Evolutionary conservation across 2,113 vertebrate genomes (phyloP).

Genomic region (Eonycteris spelaea): DNA sequence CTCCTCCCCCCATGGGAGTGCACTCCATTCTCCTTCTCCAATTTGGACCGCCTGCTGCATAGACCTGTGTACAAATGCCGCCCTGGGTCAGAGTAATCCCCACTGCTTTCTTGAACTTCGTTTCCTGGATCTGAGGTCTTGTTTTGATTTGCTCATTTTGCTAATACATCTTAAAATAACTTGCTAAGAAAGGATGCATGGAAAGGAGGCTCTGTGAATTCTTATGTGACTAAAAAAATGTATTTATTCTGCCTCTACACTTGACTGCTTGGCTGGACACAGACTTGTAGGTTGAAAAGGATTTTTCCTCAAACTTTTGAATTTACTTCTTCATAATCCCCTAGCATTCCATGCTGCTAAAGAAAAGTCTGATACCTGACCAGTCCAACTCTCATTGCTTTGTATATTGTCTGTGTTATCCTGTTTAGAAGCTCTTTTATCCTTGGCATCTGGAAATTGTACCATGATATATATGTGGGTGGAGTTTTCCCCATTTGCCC

Average conservation of each 20-base stretch:
- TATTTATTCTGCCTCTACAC: not conserved
- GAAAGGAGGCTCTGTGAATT: not conserved
- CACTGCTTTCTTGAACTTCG: not conserved
- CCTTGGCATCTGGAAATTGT: not conserved
- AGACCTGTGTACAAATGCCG: not conserved
- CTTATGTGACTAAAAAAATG: not conserved
- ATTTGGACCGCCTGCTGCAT: not conserved
- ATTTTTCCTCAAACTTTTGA: not conserved
- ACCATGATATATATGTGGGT: not conserved
- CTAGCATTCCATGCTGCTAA: not conserved
- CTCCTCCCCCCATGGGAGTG: not conserved
- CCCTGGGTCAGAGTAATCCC: not conserved
- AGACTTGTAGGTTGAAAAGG: not conserved
- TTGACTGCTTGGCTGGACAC: not conserved
- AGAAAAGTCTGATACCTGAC: not conserved
- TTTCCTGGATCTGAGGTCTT: not conserved
- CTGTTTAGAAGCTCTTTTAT: not conserved
- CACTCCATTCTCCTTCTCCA: not conserved
- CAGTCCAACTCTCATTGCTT: not conserved
- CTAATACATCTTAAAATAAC: not conserved
- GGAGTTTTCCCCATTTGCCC: not conserved
- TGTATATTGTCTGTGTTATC: not conserved
- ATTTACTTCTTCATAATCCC: not conserved
- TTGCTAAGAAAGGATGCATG: not conserved
- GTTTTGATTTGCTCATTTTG: not conserved